Base-by-base conservation (phyloP, 2,113 vertebrate species). In the Heptranchias perlo region DNA sequence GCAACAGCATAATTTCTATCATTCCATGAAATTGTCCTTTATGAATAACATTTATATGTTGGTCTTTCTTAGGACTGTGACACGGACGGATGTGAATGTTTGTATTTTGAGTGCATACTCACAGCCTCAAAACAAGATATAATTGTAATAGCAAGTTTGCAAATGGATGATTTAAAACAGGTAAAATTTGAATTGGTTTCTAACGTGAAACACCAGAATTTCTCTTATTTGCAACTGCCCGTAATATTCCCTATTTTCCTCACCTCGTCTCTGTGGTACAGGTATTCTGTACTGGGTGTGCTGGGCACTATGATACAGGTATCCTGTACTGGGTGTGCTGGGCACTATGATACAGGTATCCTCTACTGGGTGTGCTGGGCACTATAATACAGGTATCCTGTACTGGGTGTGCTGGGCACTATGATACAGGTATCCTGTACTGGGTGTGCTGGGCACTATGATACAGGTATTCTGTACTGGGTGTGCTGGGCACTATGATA, bases 101-200 rank as follows among this genome's bases (percentile, higher is more conserved):
- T 0, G 21, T 44, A 93, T 93, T 93, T 93, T 93, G 35, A 25
- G 58, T 93, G 89, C n/a, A 18, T 18, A 39, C 54, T 93, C 58
- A 93, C 16, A 39, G 58, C 14, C 35, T 21, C 58, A 93, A 93
- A 62, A 62, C 89, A 93, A 64, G 58, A 93, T 39, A 62, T 93
- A n/a, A 39, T 39, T 64, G 16, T 93, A 93, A 93, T 18, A 8
- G 58, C 89, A 64, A 62, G 39, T 21, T 44, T 93, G n/a, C 1
- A 0, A 39, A 8, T 10, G 5, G 18, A 7, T 35, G 64, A 93
- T 93, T 62, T 93, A 93, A 93, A 64, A 93, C 35, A 62, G 89
- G 89, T 93, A 93, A 93, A 54, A 91, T 91, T 93, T 87, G 18
- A n/a, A 39, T 93, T 64, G 61, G 2, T 62, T 62, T 93, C 16